These are phyloP conservation scores for Grallaria varia DNA, from an alignment of 2,113 vertebrate genomes.

Conservation along the genomic window DNA sequence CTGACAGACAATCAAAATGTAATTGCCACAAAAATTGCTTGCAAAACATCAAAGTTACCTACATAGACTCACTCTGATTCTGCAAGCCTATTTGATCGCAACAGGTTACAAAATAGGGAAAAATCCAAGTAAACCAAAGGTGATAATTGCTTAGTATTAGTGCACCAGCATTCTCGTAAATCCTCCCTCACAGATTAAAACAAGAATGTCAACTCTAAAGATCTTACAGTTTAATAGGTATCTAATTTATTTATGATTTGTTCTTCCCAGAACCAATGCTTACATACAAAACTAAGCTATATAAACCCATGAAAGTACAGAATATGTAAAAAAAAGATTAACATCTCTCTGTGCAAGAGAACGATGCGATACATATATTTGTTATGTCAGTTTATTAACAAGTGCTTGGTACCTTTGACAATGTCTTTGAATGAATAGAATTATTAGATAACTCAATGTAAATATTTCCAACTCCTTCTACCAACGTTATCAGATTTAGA, in stretches of 20 bases:
- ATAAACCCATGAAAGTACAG: background rate
- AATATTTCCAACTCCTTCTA: constrained; percentile 25
- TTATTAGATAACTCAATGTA: constrained; percentile 28
- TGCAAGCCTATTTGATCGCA: constrained; percentile 11
- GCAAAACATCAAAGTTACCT: constrained; percentile 31
- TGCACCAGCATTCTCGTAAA: background rate
- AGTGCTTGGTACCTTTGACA: background rate
- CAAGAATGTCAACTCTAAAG: background rate
- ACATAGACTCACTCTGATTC: background rate
- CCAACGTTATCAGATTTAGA: constrained; percentile 68
- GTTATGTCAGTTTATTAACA: background rate
- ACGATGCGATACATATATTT: background rate
- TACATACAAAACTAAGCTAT: background rate
- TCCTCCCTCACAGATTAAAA: background rate
- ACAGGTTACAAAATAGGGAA: constrained; percentile 10
- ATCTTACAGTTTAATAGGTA: background rate
- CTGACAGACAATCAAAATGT: constrained; percentile 60
- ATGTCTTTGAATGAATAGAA: background rate
- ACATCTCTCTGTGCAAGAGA: background rate
- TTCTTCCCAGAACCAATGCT: background rate
- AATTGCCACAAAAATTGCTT: constrained; percentile 50
- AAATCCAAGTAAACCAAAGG: background rate
- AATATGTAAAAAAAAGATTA: background rate
- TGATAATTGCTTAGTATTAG: background rate
- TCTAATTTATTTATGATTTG: constrained; percentile 24